Base-by-base conservation (phyloP, 64 coral and sea anemone genomes). In the Pachyseris speciosa region DNA sequence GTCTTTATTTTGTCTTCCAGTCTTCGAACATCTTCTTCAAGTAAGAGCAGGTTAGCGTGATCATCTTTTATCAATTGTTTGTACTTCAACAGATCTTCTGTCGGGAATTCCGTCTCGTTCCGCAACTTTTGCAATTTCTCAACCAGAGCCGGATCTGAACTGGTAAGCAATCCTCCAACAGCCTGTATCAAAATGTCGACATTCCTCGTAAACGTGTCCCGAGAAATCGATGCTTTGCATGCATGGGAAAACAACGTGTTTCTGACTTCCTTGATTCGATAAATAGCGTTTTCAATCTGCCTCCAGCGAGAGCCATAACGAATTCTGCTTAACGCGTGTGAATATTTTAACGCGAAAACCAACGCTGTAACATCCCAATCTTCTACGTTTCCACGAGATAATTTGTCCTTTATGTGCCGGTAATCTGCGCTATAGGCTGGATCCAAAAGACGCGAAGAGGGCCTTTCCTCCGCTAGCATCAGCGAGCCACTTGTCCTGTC, bases 301-400 rank as follows among this genome's bases (percentile, higher is more conserved):
- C 67, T 22, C 32, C 85, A 66, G 24, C 44, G 50, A 66, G 12
- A 66, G 2, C 49, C 67, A 4, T 25, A 74, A 37, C 85, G 85
- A 30, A 43, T 39, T 58, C 2, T 2, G 44, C 16, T 59, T 20
- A 87, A 28, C 5, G 85, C 85, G 9, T 58, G 48, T 4, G 85
- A 74, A 19, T 73, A 74, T 3, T 55, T 73, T 17, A 87, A 2
- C 55, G 85, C 85, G 28, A 87, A 87, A 7, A 74, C 67, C 19
- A 87, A 87, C 15, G 85, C 71, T 29, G 85, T 87, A 59, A 87
- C 85, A 28, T 87, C 85, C 85, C 85, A 87, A 38, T 87, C 68
- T 37, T 87, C 48, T 58, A 87, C 48, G 37, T 87, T 19, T 51
- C 85, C 85, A 26, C 1, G 15, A 2, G 15, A 32, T 29, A 87